These are phyloP conservation scores for Dendrocincla fuliginosa DNA, from an alignment of 2,797 vertebrate genomes.

Conservation along the genomic window DNA sequence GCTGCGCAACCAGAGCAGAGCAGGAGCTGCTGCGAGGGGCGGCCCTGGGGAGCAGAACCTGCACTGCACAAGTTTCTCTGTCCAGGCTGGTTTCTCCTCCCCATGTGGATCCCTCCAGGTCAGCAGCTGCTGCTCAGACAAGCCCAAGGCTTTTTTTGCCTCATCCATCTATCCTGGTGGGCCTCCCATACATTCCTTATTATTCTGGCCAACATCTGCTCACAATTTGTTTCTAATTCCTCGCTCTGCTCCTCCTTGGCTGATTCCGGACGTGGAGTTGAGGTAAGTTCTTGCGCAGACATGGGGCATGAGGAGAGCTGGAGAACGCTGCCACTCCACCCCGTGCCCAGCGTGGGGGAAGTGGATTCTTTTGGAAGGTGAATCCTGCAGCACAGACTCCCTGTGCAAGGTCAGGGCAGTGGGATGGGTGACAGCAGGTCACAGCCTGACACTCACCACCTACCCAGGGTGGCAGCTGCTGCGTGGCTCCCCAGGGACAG, in stretches of 20 bases:
- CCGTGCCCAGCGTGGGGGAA: accelerated
- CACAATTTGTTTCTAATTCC: background rate
- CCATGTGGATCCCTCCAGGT: background rate
- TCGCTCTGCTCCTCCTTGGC: background rate
- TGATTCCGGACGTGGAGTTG: accelerated
- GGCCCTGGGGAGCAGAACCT: background rate
- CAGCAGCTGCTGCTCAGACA: background rate
- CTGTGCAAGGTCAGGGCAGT: accelerated
- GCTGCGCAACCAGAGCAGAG: background rate
- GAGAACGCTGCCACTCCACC: accelerated
- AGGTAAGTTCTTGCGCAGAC: accelerated
- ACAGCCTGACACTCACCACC: background rate
- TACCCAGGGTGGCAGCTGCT: background rate
- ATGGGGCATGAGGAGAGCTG: accelerated
- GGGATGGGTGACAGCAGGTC: background rate
- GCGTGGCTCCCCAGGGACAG: background rate
- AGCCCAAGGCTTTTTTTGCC: background rate
- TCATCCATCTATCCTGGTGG: background rate
- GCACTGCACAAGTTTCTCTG: background rate
- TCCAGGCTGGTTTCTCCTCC: background rate
- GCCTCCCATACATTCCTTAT: background rate
- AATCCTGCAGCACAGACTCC: background rate
- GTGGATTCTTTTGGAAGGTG: background rate
- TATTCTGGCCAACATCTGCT: slow-evolving; percentile 1
- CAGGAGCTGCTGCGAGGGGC: background rate